Evolutionary conservation across 1,140 invertebrate genomes (phyloP), one percentile per base, ranked within the genome.

Genomic region (Diprion similis): DNA sequence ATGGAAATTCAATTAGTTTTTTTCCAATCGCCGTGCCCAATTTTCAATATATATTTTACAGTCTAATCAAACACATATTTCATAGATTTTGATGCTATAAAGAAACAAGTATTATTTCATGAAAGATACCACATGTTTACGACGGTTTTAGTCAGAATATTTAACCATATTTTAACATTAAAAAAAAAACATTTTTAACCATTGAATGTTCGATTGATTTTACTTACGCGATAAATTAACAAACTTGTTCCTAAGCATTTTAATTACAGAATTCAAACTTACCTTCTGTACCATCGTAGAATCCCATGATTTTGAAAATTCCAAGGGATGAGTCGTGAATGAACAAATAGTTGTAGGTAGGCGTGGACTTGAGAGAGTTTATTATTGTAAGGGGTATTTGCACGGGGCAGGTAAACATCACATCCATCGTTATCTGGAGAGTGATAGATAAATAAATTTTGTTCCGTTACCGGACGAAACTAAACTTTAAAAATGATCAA

Each of bases 311-410:
- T 76, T 87, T 88, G 70, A 86, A 78, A 8, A 83, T 72, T 71
- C 85, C 84, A 69, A 80, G 77, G 7, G 83, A 79, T 11, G 76
- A 68, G 11, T 86, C 77, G 65, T 82, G 85, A 15, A 78, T 77
- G 66, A 87, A 87, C 24, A 82, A 15, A 69, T 87, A 87, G 71
- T 86, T 67, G 73, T 85, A 87, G 65, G 86, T 74, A 8, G 86
- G 84, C 9, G 82, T 75, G n/a, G 81, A 81, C 13, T 78, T 83
- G 72, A 80, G 73, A 6, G 71, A 64, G 64, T 70, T 80, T 4
- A 86, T 79, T 13, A 86, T 75, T 70, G 82, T 82, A 10, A 76
- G 47, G 8, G 79, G 75, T 6, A 87, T 74, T 9, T 76, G 15
- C 8, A 75, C 59, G n/a, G 77, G 81, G 0, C 76, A 73, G 18